A percentile compares a stretch with the other conserved stretches of the same genome.
phyloP scores from a whole-genome alignment of 2,888 invertebrate species.

The Notodonta dromedarius region DNA sequence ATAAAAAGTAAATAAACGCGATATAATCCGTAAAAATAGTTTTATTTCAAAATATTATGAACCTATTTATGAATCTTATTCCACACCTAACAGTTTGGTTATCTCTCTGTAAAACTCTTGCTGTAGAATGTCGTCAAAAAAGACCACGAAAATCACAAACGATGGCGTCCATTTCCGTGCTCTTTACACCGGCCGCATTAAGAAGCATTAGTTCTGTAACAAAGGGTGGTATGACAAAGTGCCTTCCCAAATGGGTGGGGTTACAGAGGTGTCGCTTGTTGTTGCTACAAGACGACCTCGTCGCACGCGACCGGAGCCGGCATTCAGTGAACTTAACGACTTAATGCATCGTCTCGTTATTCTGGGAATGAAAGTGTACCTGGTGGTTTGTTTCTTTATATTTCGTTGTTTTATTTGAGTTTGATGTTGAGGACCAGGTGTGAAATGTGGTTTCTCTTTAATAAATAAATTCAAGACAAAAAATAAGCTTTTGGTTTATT shows the following conservation, averaged over 20 bases:
- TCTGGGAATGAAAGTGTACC: constrained; percentile 40
- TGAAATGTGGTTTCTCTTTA: too few relatives aligned
- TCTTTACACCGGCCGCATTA: constrained; percentile 60
- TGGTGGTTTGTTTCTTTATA: constrained; percentile 12
- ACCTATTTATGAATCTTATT: constrained; percentile 23
- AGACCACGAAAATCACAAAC: constrained; percentile 52
- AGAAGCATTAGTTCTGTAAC: constrained; percentile 72
- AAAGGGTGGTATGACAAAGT: constrained; percentile 74
- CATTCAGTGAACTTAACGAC: constrained; percentile 65
- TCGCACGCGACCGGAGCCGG: constrained; percentile 49
- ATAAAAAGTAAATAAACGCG: too few relatives aligned
- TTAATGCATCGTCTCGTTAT: constrained; percentile 69
- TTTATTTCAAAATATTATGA: constrained; percentile 17
- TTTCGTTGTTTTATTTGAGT: neutral
- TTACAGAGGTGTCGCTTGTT: constrained; percentile 54
- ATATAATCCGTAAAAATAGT: too few relatives aligned
- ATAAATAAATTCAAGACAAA: too few relatives aligned
- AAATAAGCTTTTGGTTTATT: too few relatives aligned
- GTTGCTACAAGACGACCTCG: constrained; percentile 34
- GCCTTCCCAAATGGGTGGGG: constrained; percentile 54
- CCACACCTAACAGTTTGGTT: constrained; percentile 16
- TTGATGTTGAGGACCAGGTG: neutral
- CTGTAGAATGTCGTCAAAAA: constrained; percentile 26
- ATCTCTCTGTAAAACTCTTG: constrained; percentile 12
- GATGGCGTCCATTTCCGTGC: constrained; percentile 58